Evolutionary conservation across 2,113 vertebrate species (phyloP).

Genomic region (Centrocercus urophasianus): DNA sequence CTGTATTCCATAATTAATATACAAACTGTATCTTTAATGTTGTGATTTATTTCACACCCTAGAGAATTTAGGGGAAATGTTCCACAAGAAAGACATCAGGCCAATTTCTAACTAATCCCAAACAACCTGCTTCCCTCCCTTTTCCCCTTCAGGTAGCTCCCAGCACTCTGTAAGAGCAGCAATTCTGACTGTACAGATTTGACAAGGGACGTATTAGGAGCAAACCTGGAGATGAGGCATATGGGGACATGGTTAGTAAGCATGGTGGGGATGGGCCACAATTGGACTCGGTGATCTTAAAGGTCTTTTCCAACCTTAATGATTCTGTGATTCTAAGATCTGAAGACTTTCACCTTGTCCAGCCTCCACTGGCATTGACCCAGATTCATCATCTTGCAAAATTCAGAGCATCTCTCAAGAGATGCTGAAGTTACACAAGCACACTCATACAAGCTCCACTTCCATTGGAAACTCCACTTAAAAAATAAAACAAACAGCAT

Average conservation of each 20-base stretch:
- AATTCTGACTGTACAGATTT: neutral
- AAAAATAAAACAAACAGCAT: neutral
- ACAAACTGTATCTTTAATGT: neutral
- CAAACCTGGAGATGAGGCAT: neutral
- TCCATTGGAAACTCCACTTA: neutral
- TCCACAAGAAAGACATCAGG: neutral
- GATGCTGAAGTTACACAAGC: neutral
- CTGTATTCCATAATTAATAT: neutral
- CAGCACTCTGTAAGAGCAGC: accelerated
- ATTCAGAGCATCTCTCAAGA: neutral
- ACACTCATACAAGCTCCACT: neutral
- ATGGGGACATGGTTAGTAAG: too few species aligned
- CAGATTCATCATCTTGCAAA: neutral
- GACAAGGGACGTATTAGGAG: neutral
- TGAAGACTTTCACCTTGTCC: neutral
- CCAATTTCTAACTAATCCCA: neutral
- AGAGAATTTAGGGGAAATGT: neutral
- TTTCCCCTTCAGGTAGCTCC: neutral
- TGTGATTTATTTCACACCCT: neutral
- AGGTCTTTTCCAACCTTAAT: too few species aligned
- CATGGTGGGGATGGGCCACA: too few species aligned
- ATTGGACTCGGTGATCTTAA: too few species aligned
- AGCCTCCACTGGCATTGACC: neutral
- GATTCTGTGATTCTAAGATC: too few species aligned
- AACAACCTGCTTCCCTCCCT: neutral